Evolutionary conservation across 2,113 vertebrate species (phyloP).

Genomic region (Zapornia atra): DNA sequence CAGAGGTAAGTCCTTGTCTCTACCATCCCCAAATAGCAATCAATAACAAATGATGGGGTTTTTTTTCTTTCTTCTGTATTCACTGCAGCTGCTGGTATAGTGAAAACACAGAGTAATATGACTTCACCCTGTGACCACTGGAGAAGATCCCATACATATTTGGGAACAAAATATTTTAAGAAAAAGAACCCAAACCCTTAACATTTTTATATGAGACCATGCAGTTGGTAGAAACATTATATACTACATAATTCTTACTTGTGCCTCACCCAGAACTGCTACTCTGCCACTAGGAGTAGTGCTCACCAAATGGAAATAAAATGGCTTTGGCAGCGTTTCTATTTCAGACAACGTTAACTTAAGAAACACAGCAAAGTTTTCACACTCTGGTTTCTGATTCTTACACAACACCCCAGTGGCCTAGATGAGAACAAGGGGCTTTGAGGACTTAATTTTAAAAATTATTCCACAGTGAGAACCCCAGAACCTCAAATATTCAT

Average conservation of each 20-base stretch:
- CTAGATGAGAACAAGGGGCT: background rate
- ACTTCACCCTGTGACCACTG: background rate
- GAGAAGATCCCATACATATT: background rate
- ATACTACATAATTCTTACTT: background rate
- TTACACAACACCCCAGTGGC: background rate
- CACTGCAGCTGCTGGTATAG: background rate
- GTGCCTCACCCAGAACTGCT: background rate
- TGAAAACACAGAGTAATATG: background rate
- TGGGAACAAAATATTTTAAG: background rate
- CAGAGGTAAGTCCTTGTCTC: background rate
- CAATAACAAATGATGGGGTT: background rate
- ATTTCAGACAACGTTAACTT: background rate
- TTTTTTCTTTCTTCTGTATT: background rate
- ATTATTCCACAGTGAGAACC: background rate
- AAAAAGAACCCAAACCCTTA: background rate
- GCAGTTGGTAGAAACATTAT: background rate
- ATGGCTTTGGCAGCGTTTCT: background rate
- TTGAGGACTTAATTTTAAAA: background rate
- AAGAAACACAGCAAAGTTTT: background rate
- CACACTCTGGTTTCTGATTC: background rate
- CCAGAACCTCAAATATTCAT: background rate
- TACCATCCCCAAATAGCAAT: background rate
- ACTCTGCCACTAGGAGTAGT: background rate
- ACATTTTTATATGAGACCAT: background rate
- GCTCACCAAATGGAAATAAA: background rate